Percentiles rank a stretch among this genome's conserved stretches.
Evolutionary conservation across 2,888 invertebrate genomes (phyloP).

Genomic region (Yponomeuta evonymella): DNA sequence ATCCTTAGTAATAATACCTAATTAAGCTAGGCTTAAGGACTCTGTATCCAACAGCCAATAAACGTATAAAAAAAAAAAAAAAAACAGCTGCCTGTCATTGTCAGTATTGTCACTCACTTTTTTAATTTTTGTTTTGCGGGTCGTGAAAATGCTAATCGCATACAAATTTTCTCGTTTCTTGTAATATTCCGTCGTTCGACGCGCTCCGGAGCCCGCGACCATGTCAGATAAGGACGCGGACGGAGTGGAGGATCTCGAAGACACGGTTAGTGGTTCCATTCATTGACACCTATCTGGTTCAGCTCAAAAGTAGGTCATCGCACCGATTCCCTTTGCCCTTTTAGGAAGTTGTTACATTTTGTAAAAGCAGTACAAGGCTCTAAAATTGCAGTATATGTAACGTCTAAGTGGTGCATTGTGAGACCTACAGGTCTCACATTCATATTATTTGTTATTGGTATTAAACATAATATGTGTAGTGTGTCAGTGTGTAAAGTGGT

Average conservation of each 20-base stretch:
- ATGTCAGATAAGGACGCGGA: constrained; percentile 60
- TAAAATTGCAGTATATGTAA: not conserved
- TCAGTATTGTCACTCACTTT: not conserved
- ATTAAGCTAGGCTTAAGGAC: too few species aligned
- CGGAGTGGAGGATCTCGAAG: constrained; percentile 62
- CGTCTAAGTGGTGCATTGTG: too few species aligned
- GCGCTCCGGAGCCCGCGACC: constrained; percentile 27
- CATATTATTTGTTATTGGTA: too few species aligned
- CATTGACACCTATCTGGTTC: constrained; percentile 11
- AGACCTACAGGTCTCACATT: too few species aligned
- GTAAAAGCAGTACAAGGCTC: not conserved
- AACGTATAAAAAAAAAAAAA: too few species aligned
- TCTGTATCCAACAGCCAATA: too few species aligned
- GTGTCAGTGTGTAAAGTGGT: too few species aligned
- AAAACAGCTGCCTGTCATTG: too few species aligned
- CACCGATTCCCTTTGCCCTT: constrained; percentile 28
- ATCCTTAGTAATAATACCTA: too few species aligned
- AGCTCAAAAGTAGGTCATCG: constrained; percentile 45
- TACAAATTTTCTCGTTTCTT: constrained; percentile 24
- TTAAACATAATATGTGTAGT: too few species aligned
- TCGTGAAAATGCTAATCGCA: constrained; percentile 42
- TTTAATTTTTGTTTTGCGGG: not conserved
- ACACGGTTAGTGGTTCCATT: constrained; percentile 49
- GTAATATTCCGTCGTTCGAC: constrained; percentile 30
- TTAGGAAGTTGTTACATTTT: too few species aligned